A percentile compares a stretch with the other conserved stretches of the same genome.
Evolutionary conservation across 2,888 invertebrate genomes (phyloP).

Genomic region (Drosophila paramelanica): DNA sequence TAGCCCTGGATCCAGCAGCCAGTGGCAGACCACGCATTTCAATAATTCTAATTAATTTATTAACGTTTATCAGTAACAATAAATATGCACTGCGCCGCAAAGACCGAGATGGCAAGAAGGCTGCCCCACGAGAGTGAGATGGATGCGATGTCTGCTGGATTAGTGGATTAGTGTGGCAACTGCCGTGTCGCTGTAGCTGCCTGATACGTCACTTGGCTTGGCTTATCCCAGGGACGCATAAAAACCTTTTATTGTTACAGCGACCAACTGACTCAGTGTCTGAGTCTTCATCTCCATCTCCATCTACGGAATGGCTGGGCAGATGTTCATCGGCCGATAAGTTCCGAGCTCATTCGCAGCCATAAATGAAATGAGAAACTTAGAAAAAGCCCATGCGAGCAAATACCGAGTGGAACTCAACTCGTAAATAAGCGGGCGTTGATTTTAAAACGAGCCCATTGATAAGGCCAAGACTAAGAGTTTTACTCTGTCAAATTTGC

Average conservation of each 20-base stretch:
- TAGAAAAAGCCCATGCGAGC: constrained; percentile 28
- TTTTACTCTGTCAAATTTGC: constrained; percentile 47
- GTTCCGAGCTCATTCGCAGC: constrained; percentile 64
- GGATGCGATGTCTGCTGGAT: constrained; percentile 18
- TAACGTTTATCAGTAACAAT: constrained; percentile 84
- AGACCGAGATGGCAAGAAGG: constrained; percentile 12
- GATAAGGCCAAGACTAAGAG: constrained; percentile 53
- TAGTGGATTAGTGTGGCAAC: constrained; percentile 5
- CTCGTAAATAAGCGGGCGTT: constrained; percentile 75
- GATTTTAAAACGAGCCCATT: constrained; percentile 74
- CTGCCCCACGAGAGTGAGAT: constrained; percentile 15
- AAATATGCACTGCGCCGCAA: constrained; percentile 71
- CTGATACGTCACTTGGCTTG: constrained; percentile 15
- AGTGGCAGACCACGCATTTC: constrained; percentile 77
- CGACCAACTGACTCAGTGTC: constrained; percentile 25
- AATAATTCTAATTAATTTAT: constrained; percentile 85
- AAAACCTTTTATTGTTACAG: constrained; percentile 38
- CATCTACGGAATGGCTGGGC: constrained; percentile 35
- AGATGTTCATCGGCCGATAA: constrained; percentile 67
- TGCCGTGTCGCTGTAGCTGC: constrained; percentile 17
- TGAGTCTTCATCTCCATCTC: constrained; percentile 4
- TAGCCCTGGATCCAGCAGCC: constrained; percentile 22
- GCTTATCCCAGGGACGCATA: constrained; percentile 20
- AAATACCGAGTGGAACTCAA: background rate
- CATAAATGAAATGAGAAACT: constrained; percentile 75